Percentiles rank a stretch among this genome's conserved stretches.
phyloP scores from a whole-genome alignment of 37 sponge, comb jelly and placozoan genomes.

The Dysidea cf. avara region DNA sequence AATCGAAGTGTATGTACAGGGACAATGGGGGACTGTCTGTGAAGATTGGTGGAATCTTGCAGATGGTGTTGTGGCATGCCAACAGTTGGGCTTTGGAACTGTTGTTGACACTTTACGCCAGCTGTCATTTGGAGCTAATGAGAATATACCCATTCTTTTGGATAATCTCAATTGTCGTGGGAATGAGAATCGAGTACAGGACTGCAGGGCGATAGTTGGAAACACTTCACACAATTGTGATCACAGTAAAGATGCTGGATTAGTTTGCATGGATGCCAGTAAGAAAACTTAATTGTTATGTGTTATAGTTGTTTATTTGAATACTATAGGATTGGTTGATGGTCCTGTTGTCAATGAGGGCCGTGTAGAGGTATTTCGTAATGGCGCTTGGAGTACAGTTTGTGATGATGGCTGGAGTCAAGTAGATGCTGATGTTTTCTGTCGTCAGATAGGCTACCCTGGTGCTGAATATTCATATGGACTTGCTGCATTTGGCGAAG shows the following conservation, averaged over 20 bases:
- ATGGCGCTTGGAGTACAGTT: conserved; percentile 31
- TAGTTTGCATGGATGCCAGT: not conserved
- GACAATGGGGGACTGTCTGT: conserved; percentile 61
- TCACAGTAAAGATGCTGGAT: conserved; percentile 13
- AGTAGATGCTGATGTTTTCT: conserved; percentile 25
- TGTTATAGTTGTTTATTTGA: not conserved
- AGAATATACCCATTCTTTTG: no score
- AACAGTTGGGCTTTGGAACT: conserved; percentile 28
- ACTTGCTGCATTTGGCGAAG: conserved; percentile 8
- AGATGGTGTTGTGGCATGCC: conserved; percentile 47
- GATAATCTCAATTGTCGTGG: no score
- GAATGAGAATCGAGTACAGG: no score
- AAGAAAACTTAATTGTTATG: no score
- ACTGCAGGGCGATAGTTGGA: not conserved
- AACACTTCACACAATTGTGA: conserved; percentile 11
- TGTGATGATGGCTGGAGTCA: conserved; percentile 27
- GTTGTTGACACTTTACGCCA: conserved; percentile 6
- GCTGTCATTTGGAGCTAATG: no score
- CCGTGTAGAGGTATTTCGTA: conserved; percentile 25
- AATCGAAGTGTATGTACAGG: conserved; percentile 3
- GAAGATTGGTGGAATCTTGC: conserved; percentile 21
- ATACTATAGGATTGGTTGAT: conserved; percentile 8
- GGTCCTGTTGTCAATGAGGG: conserved; percentile 16
- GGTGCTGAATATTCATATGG: not conserved
- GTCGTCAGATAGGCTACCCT: conserved; percentile 35